phyloP scores from a whole-genome alignment of 2,113 vertebrate species.

The Cygnus buccinator region DNA sequence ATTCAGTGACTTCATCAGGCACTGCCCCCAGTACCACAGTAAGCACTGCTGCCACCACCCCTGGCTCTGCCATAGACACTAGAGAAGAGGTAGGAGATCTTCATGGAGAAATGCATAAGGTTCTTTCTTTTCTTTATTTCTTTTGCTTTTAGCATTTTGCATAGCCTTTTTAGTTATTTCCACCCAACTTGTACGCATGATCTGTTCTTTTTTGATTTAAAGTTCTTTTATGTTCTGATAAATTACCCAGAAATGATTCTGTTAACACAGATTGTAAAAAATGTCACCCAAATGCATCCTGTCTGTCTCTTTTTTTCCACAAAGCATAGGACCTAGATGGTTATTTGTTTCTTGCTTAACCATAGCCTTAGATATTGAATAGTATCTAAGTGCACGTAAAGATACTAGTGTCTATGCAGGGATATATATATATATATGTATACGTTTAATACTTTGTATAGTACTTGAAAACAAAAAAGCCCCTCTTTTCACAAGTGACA shows the following conservation, averaged over 20 bases:
- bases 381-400: slow-evolving; percentile 55
- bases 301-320: slow-evolving; percentile 59
- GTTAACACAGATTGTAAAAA: slow-evolving; percentile 23
- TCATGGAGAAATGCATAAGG: slow-evolving; percentile 94
- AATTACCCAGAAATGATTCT: slow-evolving; percentile 48
- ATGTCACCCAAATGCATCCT: background rate
- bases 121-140: slow-evolving; percentile 89
- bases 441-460: background rate
- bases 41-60: slow-evolving; percentile 99
- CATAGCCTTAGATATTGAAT: slow-evolving; percentile 50
- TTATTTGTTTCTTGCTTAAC: slow-evolving; percentile 31
- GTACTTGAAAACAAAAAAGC: background rate
- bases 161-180: slow-evolving; percentile 68
- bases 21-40: slow-evolving; percentile 98
- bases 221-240: slow-evolving; percentile 47
- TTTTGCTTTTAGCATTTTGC: slow-evolving; percentile 83
- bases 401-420: background rate
- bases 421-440: background rate
- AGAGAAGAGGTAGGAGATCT: slow-evolving; percentile 99
- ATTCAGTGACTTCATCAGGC: slow-evolving; percentile 98
- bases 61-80: slow-evolving; percentile 99
- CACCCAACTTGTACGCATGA: slow-evolving; percentile 69
- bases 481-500: slow-evolving; percentile 25
- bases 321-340: background rate
- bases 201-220: slow-evolving; percentile 67